Base-by-base conservation (phyloP, 2,113 vertebrate species). In the Cettia cetti region DNA sequence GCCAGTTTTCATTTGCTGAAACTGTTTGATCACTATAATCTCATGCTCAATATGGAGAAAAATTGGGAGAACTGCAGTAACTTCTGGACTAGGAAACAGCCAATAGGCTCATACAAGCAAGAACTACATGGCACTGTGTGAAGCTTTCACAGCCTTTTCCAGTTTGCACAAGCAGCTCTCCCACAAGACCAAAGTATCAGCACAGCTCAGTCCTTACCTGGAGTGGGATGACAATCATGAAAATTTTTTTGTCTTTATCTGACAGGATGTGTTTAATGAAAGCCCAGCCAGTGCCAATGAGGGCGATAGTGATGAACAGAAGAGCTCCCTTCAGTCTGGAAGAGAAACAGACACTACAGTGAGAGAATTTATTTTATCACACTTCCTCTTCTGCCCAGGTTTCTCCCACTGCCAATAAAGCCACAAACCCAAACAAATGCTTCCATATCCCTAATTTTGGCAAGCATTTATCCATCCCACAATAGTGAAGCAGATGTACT, bases 231-330 rank as follows among this genome's bases (percentile, higher is more conserved):
- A 99, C 98, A 14, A 99, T 98, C 98, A 99, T 98, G 96, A 99
- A 99, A 76, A 99, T 98, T 96, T 99, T 99, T 92, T 99, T 99
- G 97, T 99, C 98, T 92, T 99, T 99, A 79, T 98, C 98, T 4
- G 98, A 99, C 31, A 99, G 98, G 94, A 99, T 99, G 96, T 99
- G 98, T 85, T 99, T 99, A 50, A 99, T 98, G 92, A 99, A 99
- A 28, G 98, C 98, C 98, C 98, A 99, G 96, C 98, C 99, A 2
- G 98, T 99, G 69, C 99, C 98, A 18, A 99, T 98, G 81, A 99
- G 98, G 6, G 98, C 98, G 0, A 98, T 98, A 74, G 98, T 99
- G 96, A 99, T 99, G 97, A 99, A 99, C 31, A 99, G 97, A n/a
- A 99, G 98, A 3, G 98, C 98, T 37, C 98, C 98, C 78, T 99